phyloP scores from a whole-genome alignment of 2,797 vertebrate genomes.

The Malacoraja senta region DNA sequence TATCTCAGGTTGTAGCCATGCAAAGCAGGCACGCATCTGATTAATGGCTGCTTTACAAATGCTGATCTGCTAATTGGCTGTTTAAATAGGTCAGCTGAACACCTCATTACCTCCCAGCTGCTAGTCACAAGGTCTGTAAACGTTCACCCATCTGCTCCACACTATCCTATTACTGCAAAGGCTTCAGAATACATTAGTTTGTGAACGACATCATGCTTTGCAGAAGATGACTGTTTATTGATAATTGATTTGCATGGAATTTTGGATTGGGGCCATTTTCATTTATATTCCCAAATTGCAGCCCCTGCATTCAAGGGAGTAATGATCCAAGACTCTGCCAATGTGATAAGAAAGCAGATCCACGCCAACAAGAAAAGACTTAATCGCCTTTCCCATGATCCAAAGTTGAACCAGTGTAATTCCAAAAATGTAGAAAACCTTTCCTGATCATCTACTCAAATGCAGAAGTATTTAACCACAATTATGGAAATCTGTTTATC shows the following conservation, averaged over 20 bases:
- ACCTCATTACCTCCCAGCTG: constrained; percentile 15
- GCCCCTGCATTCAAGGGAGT: background rate
- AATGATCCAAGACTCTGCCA: background rate
- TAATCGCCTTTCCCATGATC: background rate
- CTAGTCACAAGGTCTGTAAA: background rate
- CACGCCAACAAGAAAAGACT: background rate
- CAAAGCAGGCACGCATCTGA: background rate
- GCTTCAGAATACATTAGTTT: constrained; percentile 2
- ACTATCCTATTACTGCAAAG: background rate
- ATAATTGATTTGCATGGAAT: background rate
- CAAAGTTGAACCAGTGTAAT: background rate
- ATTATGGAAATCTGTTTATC: background rate
- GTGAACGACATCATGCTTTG: background rate
- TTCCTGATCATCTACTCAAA: background rate
- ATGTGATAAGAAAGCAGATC: background rate
- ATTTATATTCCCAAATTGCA: background rate
- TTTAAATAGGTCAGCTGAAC: constrained; percentile 34
- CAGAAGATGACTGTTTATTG: background rate
- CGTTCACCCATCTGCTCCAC: too few relatives aligned
- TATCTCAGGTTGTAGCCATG: background rate
- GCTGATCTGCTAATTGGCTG: constrained; percentile 34
- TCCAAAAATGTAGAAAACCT: background rate
- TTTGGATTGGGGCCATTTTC: background rate
- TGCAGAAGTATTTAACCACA: background rate
- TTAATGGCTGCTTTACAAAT: constrained; percentile 25